Evolutionary conservation across 1,140 invertebrate species (phyloP).

Genomic region (Drosophila athabasca): DNA sequence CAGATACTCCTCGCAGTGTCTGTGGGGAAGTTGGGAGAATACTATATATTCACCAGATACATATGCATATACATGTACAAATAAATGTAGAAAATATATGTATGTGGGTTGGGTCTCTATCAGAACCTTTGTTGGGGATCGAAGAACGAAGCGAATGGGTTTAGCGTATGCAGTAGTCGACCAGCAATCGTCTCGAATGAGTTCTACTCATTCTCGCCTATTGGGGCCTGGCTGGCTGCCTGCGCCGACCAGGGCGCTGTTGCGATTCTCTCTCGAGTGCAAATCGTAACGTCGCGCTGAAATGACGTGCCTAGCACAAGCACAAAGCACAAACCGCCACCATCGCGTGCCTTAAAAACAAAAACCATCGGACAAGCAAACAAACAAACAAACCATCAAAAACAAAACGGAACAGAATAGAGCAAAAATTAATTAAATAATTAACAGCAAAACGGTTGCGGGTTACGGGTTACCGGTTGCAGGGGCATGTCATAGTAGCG

Average conservation of each 20-base stretch:
- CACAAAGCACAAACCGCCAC: slow-evolving; percentile 32
- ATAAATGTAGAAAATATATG: no score
- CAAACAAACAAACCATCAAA: slow-evolving; percentile 22
- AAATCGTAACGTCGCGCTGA: slow-evolving; percentile 70
- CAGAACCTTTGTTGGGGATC: no score
- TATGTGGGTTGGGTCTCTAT: no score
- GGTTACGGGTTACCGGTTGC: not conserved
- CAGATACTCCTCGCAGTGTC: no score
- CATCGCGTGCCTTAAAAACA: slow-evolving; percentile 59
- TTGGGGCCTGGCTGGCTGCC: not conserved
- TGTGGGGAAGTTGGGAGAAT: no score
- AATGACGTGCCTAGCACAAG: slow-evolving; percentile 62
- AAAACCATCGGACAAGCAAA: not conserved
- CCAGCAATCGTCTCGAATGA: slow-evolving; percentile 1
- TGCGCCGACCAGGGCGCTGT: not conserved
- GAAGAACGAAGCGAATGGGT: not conserved
- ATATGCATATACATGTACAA: no score
- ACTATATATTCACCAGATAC: no score
- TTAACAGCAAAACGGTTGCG: slow-evolving; percentile 45
- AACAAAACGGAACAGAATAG: slow-evolving; percentile 24
- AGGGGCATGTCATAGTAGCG: no score
- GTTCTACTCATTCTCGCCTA: no score
- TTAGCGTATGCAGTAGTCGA: slow-evolving; percentile 34
- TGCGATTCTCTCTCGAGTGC: slow-evolving; percentile 54
- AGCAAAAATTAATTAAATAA: slow-evolving; percentile 73